These are phyloP conservation scores for Cephalopholis sonnerati DNA, from an alignment of 2,113 vertebrate genomes.

Conservation along the genomic window DNA sequence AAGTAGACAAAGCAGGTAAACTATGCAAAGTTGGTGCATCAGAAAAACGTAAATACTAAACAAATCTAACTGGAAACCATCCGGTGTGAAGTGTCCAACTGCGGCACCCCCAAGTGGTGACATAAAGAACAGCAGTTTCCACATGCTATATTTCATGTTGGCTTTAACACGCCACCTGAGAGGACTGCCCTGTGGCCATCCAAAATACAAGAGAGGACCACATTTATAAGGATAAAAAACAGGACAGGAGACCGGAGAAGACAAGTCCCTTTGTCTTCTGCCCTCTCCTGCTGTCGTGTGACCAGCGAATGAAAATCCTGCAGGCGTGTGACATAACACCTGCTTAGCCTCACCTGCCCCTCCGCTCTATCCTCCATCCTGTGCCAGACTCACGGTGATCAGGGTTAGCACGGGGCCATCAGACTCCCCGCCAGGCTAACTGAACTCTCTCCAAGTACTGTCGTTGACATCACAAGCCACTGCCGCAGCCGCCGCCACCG, in stretches of 20 bases:
- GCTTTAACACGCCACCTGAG: not conserved
- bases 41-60: conserved; percentile 1
- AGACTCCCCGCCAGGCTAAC: conserved; percentile 31
- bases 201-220: not conserved
- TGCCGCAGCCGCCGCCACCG: conserved; percentile 35
- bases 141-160: not conserved
- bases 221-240: not conserved
- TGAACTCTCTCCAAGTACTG: conserved; percentile 40
- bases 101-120: not conserved
- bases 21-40: not conserved
- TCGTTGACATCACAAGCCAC: conserved; percentile 48
- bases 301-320: conserved; percentile 33
- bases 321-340: conserved; percentile 41
- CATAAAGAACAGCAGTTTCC: not conserved
- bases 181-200: not conserved
- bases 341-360: conserved; percentile 31
- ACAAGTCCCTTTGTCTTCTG: conserved; percentile 7
- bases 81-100: not conserved
- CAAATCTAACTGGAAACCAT: not conserved
- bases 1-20: not conserved
- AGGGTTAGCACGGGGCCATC: conserved; percentile 45
- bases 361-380: conserved; percentile 28
- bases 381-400: conserved; percentile 43
- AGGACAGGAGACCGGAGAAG: not conserved
- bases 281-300: conserved; percentile 2